Conservation (phyloP, 2,113 vertebrate species). For the Astatoreochromis straeleni region DNA sequence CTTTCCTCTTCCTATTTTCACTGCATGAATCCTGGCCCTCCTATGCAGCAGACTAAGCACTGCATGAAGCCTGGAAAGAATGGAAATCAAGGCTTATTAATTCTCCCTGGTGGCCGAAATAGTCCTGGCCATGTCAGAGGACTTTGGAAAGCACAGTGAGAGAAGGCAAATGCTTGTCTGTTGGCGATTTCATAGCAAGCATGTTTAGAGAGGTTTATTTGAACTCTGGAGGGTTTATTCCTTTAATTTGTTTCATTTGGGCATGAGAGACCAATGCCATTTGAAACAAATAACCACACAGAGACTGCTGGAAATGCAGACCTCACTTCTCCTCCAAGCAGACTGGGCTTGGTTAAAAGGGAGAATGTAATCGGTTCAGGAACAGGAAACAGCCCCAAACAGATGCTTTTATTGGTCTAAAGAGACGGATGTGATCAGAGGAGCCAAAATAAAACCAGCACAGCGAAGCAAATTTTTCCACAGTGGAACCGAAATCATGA, state of each 20-base stretch:
- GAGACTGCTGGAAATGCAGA: not conserved
- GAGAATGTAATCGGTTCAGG: slow-evolving; percentile 11
- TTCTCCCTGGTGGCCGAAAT: slow-evolving; percentile 40
- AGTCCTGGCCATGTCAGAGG: slow-evolving; percentile 1
- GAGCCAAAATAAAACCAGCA: not conserved
- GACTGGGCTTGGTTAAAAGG: not conserved
- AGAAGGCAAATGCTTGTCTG: not conserved
- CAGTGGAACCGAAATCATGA: not conserved
- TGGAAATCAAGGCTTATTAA: slow-evolving; percentile 66
- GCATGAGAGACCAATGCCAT: not conserved
- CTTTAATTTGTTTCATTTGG: slow-evolving; percentile 53
- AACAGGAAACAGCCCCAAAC: slow-evolving; percentile 5
- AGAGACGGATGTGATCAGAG: not conserved
- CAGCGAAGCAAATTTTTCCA: not conserved
- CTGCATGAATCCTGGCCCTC: not conserved
- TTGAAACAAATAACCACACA: slow-evolving; percentile 20
- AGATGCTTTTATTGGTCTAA: slow-evolving; percentile 9
- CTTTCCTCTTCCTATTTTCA: not conserved
- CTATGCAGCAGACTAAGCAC: slow-evolving; percentile 42
- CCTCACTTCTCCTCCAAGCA: not conserved
- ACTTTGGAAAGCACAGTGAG: slow-evolving; percentile 8
- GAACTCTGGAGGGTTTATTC: slow-evolving; percentile 26
- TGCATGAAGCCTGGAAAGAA: slow-evolving; percentile 43
- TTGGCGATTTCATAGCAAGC: slow-evolving; percentile 1
- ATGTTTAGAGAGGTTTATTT: slow-evolving; percentile 28